A percentile compares a stretch with the other conserved stretches of the same genome.
phyloP scores from a whole-genome alignment of 1,140 invertebrate species.

The Drosophila melanica region DNA sequence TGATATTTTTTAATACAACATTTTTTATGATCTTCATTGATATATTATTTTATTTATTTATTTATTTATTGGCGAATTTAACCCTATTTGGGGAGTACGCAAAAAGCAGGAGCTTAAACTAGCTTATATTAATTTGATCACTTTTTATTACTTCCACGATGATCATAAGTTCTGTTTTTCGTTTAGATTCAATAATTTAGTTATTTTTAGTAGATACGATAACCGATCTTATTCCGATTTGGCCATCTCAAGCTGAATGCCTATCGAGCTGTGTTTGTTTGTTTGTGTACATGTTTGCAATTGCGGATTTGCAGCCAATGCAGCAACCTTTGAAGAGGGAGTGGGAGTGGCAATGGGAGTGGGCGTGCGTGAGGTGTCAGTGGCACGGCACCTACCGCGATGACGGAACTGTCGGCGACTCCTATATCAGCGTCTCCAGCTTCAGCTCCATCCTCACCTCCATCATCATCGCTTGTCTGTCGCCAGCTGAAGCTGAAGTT shows the following conservation, averaged over 20 bases:
- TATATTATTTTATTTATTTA: background rate
- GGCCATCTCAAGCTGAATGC: constrained; percentile 15
- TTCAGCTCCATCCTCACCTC: constrained; percentile 9
- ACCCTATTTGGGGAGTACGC: no score
- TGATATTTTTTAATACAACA: background rate
- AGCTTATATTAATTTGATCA: no score
- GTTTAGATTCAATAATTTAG: no score
- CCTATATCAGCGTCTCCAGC: constrained; percentile 33
- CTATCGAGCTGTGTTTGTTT: background rate
- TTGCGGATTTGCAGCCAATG: constrained; percentile 52
- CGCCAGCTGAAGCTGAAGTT: constrained; percentile 56
- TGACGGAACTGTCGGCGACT: constrained; percentile 33
- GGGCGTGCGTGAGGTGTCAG: constrained; percentile 72
- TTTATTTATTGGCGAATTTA: background rate
- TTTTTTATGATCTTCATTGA: background rate
- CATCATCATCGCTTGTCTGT: constrained; percentile 47
- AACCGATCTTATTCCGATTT: background rate
- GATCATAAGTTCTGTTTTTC: no score
- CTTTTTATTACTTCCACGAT: no score
- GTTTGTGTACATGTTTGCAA: constrained; percentile 22
- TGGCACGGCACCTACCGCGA: constrained; percentile 60
- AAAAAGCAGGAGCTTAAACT: no score
- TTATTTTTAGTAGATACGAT: background rate
- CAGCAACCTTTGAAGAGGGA: constrained; percentile 34
- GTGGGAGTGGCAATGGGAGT: constrained; percentile 26